Percentiles rank a stretch among this genome's conserved stretches.
These are phyloP conservation scores for Misgurnus mizolepis DNA, from an alignment of 2,113 vertebrate species.

Conservation along the genomic window DNA sequence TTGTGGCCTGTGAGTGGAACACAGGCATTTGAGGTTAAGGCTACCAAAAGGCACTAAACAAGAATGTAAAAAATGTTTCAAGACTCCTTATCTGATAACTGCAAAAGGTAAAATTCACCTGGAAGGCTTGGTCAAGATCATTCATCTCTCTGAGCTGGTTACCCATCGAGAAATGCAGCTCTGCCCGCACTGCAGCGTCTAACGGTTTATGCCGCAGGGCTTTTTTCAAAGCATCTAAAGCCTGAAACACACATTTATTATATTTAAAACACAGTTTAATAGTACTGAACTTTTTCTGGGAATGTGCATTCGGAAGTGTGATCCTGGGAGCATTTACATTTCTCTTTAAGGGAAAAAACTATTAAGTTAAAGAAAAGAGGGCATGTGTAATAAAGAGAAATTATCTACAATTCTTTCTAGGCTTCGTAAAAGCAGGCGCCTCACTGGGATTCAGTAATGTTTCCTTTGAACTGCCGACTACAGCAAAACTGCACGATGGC, in stretches of 20 bases:
- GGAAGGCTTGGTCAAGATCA: conserved; percentile 81
- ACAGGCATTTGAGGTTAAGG: not conserved
- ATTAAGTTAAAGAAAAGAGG: not conserved
- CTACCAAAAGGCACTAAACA: not conserved
- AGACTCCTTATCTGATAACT: not conserved
- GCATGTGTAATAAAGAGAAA: conserved; percentile 7
- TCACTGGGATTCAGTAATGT: conserved; percentile 7
- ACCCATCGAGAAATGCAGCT: conserved; percentile 87
- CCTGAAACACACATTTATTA: conserved; percentile 66
- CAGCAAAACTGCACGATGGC: not conserved
- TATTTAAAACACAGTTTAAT: not conserved
- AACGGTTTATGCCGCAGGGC: conserved; percentile 81
- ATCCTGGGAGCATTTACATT: not conserved
- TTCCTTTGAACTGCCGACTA: not conserved
- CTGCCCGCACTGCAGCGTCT: conserved; percentile 79
- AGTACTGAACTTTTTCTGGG: not conserved
- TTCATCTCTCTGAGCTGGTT: conserved; percentile 87
- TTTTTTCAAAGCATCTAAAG: conserved; percentile 77
- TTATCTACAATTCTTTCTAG: conserved; percentile 25
- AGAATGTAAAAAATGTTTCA: conserved; percentile 1
- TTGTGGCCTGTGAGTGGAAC: too few relatives aligned
- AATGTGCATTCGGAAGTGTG: not conserved
- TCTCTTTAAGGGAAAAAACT: not conserved
- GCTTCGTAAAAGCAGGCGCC: not conserved
- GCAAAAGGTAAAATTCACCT: conserved; percentile 69